Percentiles rank a stretch among this genome's conserved stretches.
These are phyloP conservation scores for Conomelus anceps DNA, from an alignment of 2,888 invertebrate genomes.

Conservation along the genomic window DNA sequence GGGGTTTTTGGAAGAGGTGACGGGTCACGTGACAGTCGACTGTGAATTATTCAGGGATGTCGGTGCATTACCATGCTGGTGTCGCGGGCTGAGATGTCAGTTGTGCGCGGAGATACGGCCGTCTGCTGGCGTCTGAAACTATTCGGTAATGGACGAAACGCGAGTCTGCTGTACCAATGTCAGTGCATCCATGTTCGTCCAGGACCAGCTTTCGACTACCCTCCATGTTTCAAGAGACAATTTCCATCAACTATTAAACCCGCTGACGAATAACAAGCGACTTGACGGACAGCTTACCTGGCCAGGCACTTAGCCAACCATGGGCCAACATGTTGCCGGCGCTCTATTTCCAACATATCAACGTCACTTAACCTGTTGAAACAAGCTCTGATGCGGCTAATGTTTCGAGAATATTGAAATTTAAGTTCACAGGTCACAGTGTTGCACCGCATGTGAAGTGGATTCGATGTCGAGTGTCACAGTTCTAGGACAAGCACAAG, in stretches of 20 bases:
- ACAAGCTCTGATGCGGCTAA: neutral
- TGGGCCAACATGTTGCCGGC: neutral
- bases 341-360: neutral
- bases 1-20: too few species aligned
- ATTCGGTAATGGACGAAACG: neutral
- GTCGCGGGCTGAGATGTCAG: neutral
- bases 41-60: neutral
- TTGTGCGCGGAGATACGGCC: neutral
- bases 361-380: neutral
- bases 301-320: neutral
- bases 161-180: neutral
- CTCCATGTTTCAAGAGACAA: neutral
- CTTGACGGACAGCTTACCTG: neutral
- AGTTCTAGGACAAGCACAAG: neutral
- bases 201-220: neutral
- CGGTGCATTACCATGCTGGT: neutral
- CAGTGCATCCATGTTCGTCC: neutral
- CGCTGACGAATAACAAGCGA: neutral
- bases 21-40: neutral
- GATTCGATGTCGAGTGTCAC: neutral
- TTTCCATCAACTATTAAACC: neutral
- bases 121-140: neutral
- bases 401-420: neutral
- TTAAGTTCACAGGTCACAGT: neutral
- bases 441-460: too few species aligned